Evolutionary conservation across 2,797 vertebrate genomes (phyloP).

Genomic region (Adelosebastes latens): DNA sequence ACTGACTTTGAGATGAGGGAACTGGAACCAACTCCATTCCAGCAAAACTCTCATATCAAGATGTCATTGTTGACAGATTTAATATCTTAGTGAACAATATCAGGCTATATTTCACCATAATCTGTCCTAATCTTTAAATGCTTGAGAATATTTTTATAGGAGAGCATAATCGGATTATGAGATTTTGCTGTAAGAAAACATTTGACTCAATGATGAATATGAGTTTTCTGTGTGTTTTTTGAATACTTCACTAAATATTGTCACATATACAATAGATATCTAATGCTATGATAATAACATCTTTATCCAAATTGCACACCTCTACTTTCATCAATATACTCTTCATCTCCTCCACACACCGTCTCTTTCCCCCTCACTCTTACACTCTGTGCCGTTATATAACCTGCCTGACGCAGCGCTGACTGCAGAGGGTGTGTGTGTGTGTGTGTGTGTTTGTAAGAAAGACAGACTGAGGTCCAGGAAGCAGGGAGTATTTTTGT

Average conservation of each 20-base stretch:
- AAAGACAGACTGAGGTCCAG: constrained; percentile 42
- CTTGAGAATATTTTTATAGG: constrained; percentile 11
- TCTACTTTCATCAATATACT: constrained; percentile 10
- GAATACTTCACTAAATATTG: neutral
- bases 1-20: too few relatives aligned
- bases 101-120: constrained; percentile 15
- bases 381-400: constrained; percentile 70
- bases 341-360: constrained; percentile 5
- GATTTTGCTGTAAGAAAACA: constrained; percentile 23
- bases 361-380: constrained; percentile 35
- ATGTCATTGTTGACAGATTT: neutral
- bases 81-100: constrained; percentile 4
- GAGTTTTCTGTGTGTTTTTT: neutral
- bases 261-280: neutral
- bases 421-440: constrained; percentile 68
- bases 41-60: neutral
- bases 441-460: constrained; percentile 28
- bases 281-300: neutral
- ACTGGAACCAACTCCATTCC: neutral
- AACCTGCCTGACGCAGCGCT: constrained; percentile 79
- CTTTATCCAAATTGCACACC: neutral
- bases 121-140: neutral
- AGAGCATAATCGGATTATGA: constrained; percentile 42
- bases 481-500: constrained; percentile 50
- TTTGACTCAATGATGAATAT: neutral